Evolutionary conservation across 2,113 vertebrate species (phyloP).

Genomic region (Tautogolabrus adspersus): DNA sequence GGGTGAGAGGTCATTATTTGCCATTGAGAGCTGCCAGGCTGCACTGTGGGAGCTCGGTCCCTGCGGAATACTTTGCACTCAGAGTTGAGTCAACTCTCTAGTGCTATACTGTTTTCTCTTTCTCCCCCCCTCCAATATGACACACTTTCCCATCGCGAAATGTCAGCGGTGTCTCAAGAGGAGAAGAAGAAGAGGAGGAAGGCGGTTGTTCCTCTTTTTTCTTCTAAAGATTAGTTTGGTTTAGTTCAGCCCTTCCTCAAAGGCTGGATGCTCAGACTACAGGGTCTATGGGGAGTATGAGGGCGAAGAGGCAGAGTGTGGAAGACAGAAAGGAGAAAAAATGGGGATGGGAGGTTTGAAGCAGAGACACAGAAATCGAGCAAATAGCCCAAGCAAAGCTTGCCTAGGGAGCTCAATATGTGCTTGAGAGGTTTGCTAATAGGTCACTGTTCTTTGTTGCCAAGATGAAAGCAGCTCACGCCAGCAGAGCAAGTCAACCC

Average conservation of each 20-base stretch:
- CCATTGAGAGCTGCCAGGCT: conserved; percentile 48
- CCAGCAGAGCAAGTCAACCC: conserved; percentile 51
- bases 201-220: conserved; percentile 31
- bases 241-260: conserved; percentile 62
- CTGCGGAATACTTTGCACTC: conserved; percentile 42
- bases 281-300: conserved; percentile 47
- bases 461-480: conserved; percentile 59
- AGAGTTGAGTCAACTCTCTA: conserved; percentile 49
- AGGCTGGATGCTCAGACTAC: conserved; percentile 46
- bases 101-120: neutral
- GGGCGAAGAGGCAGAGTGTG: conserved; percentile 24
- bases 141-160: conserved; percentile 69
- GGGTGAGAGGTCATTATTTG: conserved; percentile 49
- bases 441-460: conserved; percentile 65
- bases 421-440: conserved; percentile 63
- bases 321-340: conserved; percentile 25
- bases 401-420: conserved; percentile 26
- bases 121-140: conserved; percentile 22
- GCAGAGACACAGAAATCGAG: conserved; percentile 16
- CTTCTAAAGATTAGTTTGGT: conserved; percentile 72
- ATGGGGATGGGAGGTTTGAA: neutral
- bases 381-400: conserved; percentile 58
- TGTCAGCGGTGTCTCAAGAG: conserved; percentile 73
- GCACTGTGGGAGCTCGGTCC: conserved; percentile 21
- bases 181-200: conserved; percentile 17